These are phyloP conservation scores for Mylabris sibirica DNA, from an alignment of 2,888 invertebrate genomes.

Conservation along the genomic window DNA sequence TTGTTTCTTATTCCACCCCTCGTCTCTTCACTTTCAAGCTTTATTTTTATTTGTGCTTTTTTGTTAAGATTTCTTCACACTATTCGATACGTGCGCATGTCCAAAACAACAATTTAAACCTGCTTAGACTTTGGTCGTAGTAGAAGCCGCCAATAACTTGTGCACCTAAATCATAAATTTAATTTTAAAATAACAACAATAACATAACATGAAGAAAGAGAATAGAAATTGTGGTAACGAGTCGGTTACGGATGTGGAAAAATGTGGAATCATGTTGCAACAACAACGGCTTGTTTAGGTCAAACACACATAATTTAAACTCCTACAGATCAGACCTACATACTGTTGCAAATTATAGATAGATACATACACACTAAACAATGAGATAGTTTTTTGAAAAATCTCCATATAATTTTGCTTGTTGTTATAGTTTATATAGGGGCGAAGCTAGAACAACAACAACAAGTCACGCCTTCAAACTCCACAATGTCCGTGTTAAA, in stretches of 20 bases:
- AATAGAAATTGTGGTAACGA: background rate
- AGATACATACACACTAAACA: background rate
- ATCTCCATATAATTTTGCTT: background rate
- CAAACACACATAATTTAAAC: conserved; percentile 1
- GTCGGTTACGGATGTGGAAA: background rate
- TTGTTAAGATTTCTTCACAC: background rate
- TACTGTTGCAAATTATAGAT: background rate
- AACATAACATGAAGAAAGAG: background rate
- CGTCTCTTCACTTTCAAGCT: background rate
- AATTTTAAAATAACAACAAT: background rate
- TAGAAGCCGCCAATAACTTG: background rate
- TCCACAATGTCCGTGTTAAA: conserved; percentile 39
- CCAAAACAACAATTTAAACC: conserved; percentile 9
- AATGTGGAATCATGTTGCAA: conserved; percentile 1
- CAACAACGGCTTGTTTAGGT: background rate
- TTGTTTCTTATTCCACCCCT: background rate
- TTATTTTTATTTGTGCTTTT: background rate
- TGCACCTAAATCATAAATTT: background rate
- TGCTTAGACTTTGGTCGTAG: background rate
- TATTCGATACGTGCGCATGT: background rate
- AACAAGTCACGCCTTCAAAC: conserved; percentile 28
- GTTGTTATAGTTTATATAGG: background rate
- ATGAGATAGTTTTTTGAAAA: background rate
- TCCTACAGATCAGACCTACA: conserved; percentile 10
- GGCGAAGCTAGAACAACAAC: background rate